Evolutionary conservation across 37 sponge, comb jelly and placozoan genomes (phyloP), one percentile per base, ranked within the genome.

Genomic region (Mnemiopsis leidyi): DNA sequence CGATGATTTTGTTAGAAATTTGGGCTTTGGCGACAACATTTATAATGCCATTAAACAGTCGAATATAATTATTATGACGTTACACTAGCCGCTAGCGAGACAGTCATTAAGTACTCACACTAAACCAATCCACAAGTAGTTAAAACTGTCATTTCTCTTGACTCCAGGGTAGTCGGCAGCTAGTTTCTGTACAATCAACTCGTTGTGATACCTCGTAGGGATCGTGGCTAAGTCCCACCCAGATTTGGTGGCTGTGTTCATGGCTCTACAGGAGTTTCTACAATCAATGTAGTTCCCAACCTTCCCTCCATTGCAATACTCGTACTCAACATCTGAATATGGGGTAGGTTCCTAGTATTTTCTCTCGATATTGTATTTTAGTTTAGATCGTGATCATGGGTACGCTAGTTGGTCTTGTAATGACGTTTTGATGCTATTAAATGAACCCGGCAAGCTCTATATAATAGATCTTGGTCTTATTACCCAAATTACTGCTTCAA

Each of bases 261-360:
- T 38, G 7, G 13, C 61, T 20, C 7, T 29, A 21, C 90, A 85
- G 61, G 61, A 40, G n/a, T 39, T 61, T 33, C 7, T 23, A 39
- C 90, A 85, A 18, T 85, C 48, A 1, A 1, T 3, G 90, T 40
- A 85, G 0, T 39, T 85, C n/a, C 13, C 40, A 24, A 85, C 90
- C 39, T 23, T 85, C 16, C 61, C 36, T 23, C 2, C 39, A 61
- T 85, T 85, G 23, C 90, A 85, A 37, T 85, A 85, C 29, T 7
- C 35, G 48, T 85, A 85, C 90, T 85, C 90, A 25, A 85, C 9
- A 26, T 77, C 79, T 77, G 79, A 77, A 21, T n/a, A n/a, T n/a
- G n/a, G n/a, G n/a, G n/a, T n/a, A n/a, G n/a, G n/a, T n/a, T n/a
- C n/a, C n/a, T n/a, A n/a, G n/a, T n/a, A n/a, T n/a, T n/a, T n/a